Evolutionary conservation across 1,140 invertebrate genomes (phyloP), one percentile per base, ranked within the genome.

Genomic region (Heliconius melpomene): DNA sequence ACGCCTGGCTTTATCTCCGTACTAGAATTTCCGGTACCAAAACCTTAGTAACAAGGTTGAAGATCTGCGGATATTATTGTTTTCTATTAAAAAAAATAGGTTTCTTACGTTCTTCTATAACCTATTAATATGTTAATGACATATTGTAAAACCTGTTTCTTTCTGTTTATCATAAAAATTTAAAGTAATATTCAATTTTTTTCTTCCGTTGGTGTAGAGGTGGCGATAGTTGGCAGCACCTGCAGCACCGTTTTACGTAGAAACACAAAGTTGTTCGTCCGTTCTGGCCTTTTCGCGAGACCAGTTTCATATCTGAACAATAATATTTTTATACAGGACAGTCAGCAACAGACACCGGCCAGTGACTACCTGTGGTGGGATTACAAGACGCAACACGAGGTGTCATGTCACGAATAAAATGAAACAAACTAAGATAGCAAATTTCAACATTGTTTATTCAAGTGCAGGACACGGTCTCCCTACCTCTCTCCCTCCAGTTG

Each of bases 271-370:
- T 60, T 29, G 75, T 20, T 77, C 60, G 57, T 40, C 54, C 36
- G 23, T 13, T n/a, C 20, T 75, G 74, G 26, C 60, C 75, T 71
- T 77, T 40, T 77, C 38, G 57, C 54, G n/a, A 66, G 36, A 77
- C 75, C 40, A 29, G 60, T 71, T 50, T 50, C 54, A 66, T 75
- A 75, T 75, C 74, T 66, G 23, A 26, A 20, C 36, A 75, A 66
- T 75, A 26, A 75, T 75, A 66, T 75, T 36, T 36, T 36, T 36
- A 36, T 36, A 36, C 32, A n/a, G 20, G 74, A 26, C 54, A 18
- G 7, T 60, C 16, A 32, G 29, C 29, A 32, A 32, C 29, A 32
- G 32, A n/a, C n/a, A 66, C 57, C 26, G n/a, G 11, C 40, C 13
- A 40, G 40, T 11, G 40, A 13, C 40, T 46, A 46, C 11, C 40